Evolutionary conservation across 2,797 vertebrate genomes (phyloP), one percentile per base, ranked within the genome.

Genomic region (Danio choprae): DNA sequence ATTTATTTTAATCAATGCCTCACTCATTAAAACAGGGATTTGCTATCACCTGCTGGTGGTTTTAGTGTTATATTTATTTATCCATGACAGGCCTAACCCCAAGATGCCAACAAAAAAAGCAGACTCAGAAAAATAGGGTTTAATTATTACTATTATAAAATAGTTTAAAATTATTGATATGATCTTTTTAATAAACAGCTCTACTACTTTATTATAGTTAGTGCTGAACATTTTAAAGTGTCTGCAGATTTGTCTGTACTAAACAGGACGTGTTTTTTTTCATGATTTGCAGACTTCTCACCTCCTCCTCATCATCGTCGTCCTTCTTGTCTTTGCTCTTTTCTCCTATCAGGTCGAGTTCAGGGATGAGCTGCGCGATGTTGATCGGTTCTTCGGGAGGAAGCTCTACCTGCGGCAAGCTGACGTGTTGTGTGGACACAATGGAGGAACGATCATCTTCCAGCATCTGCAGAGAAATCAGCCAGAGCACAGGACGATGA

Each of bases 281-380:
- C 6, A 22, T 65, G 8, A 55, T 64, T 16, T 55, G 48, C 3
- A 7, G 10, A 16, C 4, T 56, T 4, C 87, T 87, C 50, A 92
- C 93, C 92, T 97, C 97, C 12, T 98, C 97, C 9, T 99, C 98
- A 0, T 99, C 97, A 0, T 97, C 97, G 1, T 97, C 96, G 69
- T 96, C 96, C 60, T 98, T 97, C 85, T 99, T 98, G 58, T 97
- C 96, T 81, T 97, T 97, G 72, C 91, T 91, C 82, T 98, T 98
- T 20, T 97, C 96, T 12, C 93, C 93, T 11, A 99, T 88, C 67
- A 99, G 94, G 87, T 98, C 97, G 6, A 99, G 91, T 86, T 99
- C 97, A 10, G 98, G 96, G 80, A 99, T 96, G 50, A 99, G 93
- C 82, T 98, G 96, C 67, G 95, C 95, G 87, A 99, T 95, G 89